Conservation (phyloP, 2,797 vertebrate genomes). For the Myotis myotis region DNA sequence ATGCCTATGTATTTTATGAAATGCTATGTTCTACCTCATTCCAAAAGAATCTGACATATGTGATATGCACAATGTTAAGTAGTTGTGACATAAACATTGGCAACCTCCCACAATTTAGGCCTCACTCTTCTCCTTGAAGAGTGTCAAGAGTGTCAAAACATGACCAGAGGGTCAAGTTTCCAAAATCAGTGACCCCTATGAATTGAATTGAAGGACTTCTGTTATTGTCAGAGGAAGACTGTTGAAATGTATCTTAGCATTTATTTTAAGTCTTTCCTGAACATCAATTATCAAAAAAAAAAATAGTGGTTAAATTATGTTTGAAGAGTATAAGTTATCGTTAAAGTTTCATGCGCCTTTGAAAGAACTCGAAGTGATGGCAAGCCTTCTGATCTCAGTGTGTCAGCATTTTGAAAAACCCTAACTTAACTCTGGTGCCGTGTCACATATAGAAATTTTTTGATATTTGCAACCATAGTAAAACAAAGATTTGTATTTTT, state of each 20-base stretch:
- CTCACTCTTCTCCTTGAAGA: slow-evolving; percentile 2
- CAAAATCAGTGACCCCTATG: neutral
- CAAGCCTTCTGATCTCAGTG: no score
- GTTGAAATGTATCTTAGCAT: neutral
- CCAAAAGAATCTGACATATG: slow-evolving; percentile 42
- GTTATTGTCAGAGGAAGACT: neutral
- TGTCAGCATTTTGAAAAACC: no score
- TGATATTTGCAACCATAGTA: no score
- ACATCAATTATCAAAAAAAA: neutral
- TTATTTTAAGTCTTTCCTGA: neutral
- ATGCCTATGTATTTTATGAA: slow-evolving; percentile 37
- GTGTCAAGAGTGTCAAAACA: no score
- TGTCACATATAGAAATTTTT: no score
- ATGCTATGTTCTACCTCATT: slow-evolving; percentile 20
- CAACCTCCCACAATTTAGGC: neutral
- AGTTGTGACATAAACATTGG: slow-evolving; percentile 35
- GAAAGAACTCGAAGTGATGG: neutral
- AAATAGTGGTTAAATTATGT: neutral
- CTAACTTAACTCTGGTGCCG: no score
- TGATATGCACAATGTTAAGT: neutral
- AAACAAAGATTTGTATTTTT: no score
- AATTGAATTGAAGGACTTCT: neutral
- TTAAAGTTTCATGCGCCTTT: neutral
- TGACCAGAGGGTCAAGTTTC: neutral
- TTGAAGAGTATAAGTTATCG: neutral